A percentile compares a stretch with the other conserved stretches of the same genome.
Evolutionary conservation across 2,888 invertebrate species (phyloP).

Genomic region (Lingula anatina): DNA sequence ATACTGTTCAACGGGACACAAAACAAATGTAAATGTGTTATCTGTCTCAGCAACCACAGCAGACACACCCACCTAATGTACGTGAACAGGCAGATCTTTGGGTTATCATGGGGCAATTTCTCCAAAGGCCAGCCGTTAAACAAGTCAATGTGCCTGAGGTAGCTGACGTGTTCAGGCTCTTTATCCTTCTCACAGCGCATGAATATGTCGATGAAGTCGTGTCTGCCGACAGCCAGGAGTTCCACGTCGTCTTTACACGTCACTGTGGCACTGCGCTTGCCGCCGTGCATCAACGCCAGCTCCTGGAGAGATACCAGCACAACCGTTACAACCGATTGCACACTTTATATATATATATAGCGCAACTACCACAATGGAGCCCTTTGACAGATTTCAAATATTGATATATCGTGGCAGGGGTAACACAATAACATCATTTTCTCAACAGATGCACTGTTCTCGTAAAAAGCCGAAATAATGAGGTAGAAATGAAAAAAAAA

Average conservation of each 20-base stretch:
- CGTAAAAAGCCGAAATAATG: no score
- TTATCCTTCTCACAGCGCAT: constrained; percentile 41
- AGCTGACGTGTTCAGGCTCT: constrained; percentile 47
- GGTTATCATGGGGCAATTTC: constrained; percentile 39
- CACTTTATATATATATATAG: no score
- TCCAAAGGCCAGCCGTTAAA: constrained; percentile 44
- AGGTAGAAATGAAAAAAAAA: no score
- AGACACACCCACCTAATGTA: constrained; percentile 45
- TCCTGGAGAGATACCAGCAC: constrained; percentile 31
- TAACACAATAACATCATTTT: no score
- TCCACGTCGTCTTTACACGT: constrained; percentile 45
- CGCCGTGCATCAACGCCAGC: constrained; percentile 45
- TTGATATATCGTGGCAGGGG: not conserved
- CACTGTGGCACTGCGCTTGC: constrained; percentile 45
- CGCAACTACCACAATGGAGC: not conserved
- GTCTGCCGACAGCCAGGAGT: constrained; percentile 62
- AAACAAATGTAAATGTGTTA: no score
- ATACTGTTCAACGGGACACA: no score
- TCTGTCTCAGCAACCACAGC: no score
- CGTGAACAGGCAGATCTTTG: constrained; percentile 44
- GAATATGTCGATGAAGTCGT: constrained; percentile 62
- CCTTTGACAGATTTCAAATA: not conserved
- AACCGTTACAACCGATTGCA: no score
- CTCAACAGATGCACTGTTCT: no score
- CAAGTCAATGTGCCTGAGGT: constrained; percentile 32